Evolutionary conservation across 2,113 vertebrate genomes (phyloP), one percentile per base, ranked within the genome.

Genomic region (Sapajus apella): DNA sequence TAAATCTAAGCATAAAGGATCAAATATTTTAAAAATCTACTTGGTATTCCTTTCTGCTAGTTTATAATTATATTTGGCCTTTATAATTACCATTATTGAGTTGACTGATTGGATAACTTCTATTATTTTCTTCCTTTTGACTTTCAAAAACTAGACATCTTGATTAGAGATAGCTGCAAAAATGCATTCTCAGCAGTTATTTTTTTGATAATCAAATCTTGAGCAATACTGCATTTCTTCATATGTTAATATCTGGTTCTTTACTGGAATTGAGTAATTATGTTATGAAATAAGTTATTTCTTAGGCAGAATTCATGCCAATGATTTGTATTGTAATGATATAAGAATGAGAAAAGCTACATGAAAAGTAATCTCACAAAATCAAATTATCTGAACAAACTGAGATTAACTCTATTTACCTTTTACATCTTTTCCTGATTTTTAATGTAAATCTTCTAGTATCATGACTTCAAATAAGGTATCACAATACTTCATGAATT

Each of bases 51-150:
- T 94, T 93, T 21, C 9, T 72, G 85, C 17, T 0, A 45, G 25
- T 94, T 85, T 82, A 47, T 87, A 97, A 94, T 95, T 94, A 96
- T 73, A 91, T 94, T 92, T 94, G 95, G 90, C 61, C 61, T 98
- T 96, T 97, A n/a, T 90, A 10, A 5, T 72, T 82, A 77, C 12
- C n/a, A 64, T 88, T 40, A 68, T 4, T 50, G 40, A 64, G 14
- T n/a, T 45, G 37, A 30, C 45, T 97, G 90, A 97, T 96, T 93
- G 66, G 32, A 12, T 97, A 72, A 58, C 14, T 97, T 92, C 14
- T 90, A 93, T 96, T 87, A 93, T 93, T 94, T 94, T 90, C 75
- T 91, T 97, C 56, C 83, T 87, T 96, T 94, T 96, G 89, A 98
- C 89, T 89, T 97, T 97, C 95, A 87, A 93, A 96, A 77, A 25